phyloP scores from a whole-genome alignment of 2,888 invertebrate species.

The Galerucella calmariensis region DNA sequence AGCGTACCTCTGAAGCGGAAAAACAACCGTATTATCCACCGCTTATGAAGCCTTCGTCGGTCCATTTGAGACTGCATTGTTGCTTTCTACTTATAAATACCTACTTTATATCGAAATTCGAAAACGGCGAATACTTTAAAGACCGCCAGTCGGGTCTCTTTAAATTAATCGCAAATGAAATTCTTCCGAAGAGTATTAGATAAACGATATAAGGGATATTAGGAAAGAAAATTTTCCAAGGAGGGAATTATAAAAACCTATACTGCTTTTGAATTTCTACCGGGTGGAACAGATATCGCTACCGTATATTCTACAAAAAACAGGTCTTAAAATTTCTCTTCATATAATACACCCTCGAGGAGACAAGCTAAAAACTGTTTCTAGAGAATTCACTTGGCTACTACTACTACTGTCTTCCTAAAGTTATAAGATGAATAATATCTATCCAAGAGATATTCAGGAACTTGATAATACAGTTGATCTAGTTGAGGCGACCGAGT shows the following conservation, averaged over 20 bases:
- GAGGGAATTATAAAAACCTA: background rate
- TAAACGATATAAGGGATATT: slow-evolving; percentile 50
- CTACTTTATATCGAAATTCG: slow-evolving; percentile 48
- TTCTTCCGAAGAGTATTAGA: slow-evolving; percentile 58
- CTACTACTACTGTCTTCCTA: no score
- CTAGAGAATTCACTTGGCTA: no score
- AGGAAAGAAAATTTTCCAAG: slow-evolving; percentile 1
- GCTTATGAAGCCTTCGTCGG: slow-evolving; percentile 57
- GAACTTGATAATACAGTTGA: no score
- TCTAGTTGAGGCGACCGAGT: no score
- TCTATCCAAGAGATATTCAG: no score
- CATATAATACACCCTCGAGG: no score
- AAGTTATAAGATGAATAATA: no score
- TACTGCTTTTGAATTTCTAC: no score
- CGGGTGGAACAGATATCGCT: no score
- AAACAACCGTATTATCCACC: slow-evolving; percentile 63
- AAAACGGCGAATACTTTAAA: slow-evolving; percentile 50
- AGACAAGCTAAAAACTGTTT: no score
- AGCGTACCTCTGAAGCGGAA: slow-evolving; percentile 59
- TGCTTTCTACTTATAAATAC: slow-evolving; percentile 56
- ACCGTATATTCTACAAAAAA: no score
- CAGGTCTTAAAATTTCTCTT: no score
- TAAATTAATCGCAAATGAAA: slow-evolving; percentile 63
- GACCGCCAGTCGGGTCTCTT: slow-evolving; percentile 51
- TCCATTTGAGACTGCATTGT: slow-evolving; percentile 57